Conservation (phyloP, 1,140 invertebrate species). For the Cyclargus thomasi region DNA sequence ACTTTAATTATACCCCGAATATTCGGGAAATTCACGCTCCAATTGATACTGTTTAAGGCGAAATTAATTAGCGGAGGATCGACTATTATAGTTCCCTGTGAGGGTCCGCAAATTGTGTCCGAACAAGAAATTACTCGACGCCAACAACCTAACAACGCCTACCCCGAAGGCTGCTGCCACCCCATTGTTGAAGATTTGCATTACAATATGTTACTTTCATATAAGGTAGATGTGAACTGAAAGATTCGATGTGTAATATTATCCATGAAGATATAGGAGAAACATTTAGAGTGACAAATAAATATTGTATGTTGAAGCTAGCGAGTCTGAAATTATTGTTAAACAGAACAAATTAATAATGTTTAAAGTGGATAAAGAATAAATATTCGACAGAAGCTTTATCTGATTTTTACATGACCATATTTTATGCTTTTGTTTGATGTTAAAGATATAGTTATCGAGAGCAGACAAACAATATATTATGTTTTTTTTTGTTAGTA, state of each 20-base stretch:
- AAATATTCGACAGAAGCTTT: too few relatives aligned
- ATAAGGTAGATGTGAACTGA: neutral
- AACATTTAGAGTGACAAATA: too few relatives aligned
- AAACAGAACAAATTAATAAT: too few relatives aligned
- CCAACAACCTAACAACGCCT: conserved; percentile 31
- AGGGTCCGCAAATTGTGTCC: conserved; percentile 68
- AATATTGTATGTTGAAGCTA: too few relatives aligned
- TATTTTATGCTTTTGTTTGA: too few relatives aligned
- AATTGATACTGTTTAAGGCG: conserved; percentile 70
- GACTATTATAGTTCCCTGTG: conserved; percentile 72
- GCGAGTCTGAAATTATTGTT: too few relatives aligned
- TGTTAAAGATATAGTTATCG: too few relatives aligned
- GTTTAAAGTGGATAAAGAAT: too few relatives aligned
- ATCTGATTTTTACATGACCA: too few relatives aligned
- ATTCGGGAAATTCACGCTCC: conserved; percentile 59
- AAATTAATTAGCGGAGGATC: conserved; percentile 72
- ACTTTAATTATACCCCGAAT: conserved; percentile 46
- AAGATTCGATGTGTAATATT: neutral
- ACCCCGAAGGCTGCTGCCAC: conserved; percentile 49
- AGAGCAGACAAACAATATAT: too few relatives aligned
- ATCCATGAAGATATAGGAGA: neutral
- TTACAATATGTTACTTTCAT: neutral
- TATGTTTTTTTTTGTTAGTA: too few relatives aligned
- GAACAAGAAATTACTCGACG: conserved; percentile 74
- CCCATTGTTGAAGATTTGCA: neutral